Base-by-base conservation (phyloP, 2,888 invertebrate species). In the Eilema sororculum region DNA sequence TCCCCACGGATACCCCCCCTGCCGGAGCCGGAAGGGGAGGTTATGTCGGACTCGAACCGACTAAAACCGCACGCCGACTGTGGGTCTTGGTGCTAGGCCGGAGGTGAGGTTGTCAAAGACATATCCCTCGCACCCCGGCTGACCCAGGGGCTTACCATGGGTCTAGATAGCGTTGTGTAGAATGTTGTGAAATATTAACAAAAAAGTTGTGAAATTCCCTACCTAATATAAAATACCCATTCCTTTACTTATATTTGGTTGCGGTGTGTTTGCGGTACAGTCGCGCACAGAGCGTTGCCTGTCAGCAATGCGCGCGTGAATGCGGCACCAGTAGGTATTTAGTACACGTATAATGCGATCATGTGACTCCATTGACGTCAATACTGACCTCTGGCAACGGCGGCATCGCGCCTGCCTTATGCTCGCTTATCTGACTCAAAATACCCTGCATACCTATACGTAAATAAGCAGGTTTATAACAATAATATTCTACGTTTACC, bases 331-430 rank as follows among this genome's bases (percentile, higher is more conserved):
- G 84, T 87, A 87, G 80, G 84, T 84, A 85, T 78, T 41, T 82
- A 84, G 84, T 78, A 75, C 80, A 84, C 81, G 84, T 84, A 85
- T 84, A 84, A 82, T 84, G 85, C 87, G 89, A 90, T 95, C 96
- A 96, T 96, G 96, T 96, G 96, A 96, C 90, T 85, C 93, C 93
- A 96, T 96, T 96, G 96, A 96, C 96, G 96, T 96, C 96, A 96
- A 96, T 96, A 92, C 94, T 96, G 96, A 96, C 96, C 96, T 96
- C 96, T 96, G 95, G 86, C 84, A 85, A 83, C 86, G 86, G 84
- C 86, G 81, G 89, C 92, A 90, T 87, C 90, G 90, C 89, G 91
- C 91, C 89, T 91, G 90, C 93, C 91, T 92, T 88, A 88, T 88
- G 88, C 85, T 82, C 83, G 88, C 93, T 93, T 94, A 95, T 94